phyloP scores from a whole-genome alignment of 53 echinoderm and acorn worm genomes.

The Echinometra lucunter region DNA sequence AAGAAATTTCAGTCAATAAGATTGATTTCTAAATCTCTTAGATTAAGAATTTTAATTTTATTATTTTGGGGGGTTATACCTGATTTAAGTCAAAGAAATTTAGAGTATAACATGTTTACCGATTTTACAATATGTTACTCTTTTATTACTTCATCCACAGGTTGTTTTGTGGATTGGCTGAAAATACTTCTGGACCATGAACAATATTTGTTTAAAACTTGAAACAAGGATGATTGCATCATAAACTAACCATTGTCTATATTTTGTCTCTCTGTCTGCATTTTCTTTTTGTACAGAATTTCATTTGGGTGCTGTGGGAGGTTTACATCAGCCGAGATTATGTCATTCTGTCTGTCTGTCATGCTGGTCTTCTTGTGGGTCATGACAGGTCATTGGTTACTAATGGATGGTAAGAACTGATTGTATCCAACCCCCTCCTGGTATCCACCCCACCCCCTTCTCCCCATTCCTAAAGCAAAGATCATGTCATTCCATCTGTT shows the following conservation, averaged over 20 bases:
- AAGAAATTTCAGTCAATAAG: no score
- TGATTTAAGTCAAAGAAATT: no score
- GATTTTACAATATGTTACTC: no score
- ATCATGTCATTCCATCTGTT: no score
- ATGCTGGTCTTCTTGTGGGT: constrained; percentile 98
- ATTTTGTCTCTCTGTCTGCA: not conserved
- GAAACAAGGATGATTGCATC: not conserved
- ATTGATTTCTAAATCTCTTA: no score
- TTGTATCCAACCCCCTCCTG: not conserved
- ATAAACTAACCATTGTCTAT: not conserved
- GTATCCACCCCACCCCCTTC: not conserved
- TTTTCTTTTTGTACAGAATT: constrained; percentile 77
- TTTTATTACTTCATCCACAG: no score
- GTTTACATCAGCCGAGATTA: constrained; percentile 96
- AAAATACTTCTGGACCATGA: not conserved
- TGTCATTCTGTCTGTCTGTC: constrained; percentile 97
- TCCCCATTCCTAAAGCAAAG: not conserved
- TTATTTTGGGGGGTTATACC: no score
- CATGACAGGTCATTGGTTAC: constrained; percentile 99
- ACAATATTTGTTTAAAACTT: not conserved
- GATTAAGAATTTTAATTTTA: no score
- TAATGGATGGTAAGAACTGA: constrained; percentile 95
- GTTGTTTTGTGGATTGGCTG: no score
- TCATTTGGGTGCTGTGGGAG: constrained; percentile 98
- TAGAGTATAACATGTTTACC: no score